Base-by-base conservation (phyloP, 2,888 invertebrate genomes). In the Lysandra coridon region DNA sequence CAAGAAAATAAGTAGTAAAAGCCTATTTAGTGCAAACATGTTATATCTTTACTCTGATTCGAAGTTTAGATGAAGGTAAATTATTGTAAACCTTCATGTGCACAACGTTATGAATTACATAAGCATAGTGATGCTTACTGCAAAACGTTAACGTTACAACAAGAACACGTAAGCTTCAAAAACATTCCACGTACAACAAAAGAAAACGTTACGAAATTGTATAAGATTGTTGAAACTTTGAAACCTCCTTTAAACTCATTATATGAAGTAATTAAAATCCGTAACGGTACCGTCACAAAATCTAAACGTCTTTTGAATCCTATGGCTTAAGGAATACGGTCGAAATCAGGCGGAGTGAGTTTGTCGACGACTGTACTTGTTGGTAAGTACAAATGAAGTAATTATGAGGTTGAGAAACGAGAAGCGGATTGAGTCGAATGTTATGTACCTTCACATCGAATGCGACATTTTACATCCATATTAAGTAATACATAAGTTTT, bases 341-440 rank as follows among this genome's bases (percentile, higher is more conserved):
- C 4, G 69, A 69, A 69, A 14, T 33, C 14, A 37, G 17, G 33
- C 5, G 33, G 1, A 69, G 2, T 69, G 12, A 30, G 10, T 37
- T 69, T 33, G 69, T 69, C 17, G 0, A 4, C 5, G 14, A 69
- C 33, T 33, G 33, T 69, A 69, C 33, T 37, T 57, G 57, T 57
- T 69, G 1, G 69, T 37, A 69, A 69, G 69, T 14, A 69, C 17
- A 69, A 33, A 69, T 69, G 33, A 69, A 69, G 69, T 69, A 33
- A 69, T 69, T 64, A 64, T 64, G 64, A 17, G 33, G 69, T 64
- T 64, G 64, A 64, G 64, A 30, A 23, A 30, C 64, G 64, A 69
- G 33, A 69, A 69, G 37, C 69, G 33, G 33, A 69, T 69, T 69
- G 69, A 69, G 69, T 69, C 69, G 14, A 33, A 37, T 14, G 17